Conservation (phyloP, 37 sponge, comb jelly and placozoan species). For the Tethya wilhelma region DNA sequence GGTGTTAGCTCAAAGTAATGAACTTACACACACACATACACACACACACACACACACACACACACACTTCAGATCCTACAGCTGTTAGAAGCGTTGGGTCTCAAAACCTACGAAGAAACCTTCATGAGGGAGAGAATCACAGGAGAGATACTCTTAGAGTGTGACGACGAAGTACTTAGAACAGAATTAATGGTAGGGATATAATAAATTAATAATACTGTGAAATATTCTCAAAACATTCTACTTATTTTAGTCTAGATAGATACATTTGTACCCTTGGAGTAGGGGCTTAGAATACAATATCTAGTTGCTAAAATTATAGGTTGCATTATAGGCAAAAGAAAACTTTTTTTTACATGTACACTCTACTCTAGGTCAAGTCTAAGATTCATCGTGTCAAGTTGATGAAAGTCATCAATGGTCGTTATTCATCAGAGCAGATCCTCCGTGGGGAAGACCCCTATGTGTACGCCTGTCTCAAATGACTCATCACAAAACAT, state of each 20-base stretch:
- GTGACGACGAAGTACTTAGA: constrained; percentile 19
- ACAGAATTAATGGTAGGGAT: constrained; percentile 34
- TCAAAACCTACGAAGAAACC: constrained; percentile 5
- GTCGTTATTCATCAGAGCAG: constrained; percentile 30
- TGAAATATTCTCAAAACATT: too few species aligned
- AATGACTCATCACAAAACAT: too few species aligned
- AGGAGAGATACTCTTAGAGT: constrained; percentile 47
- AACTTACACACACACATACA: too few species aligned
- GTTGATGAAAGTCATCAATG: constrained; percentile 29
- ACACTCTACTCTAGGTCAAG: not conserved
- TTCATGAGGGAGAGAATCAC: constrained; percentile 46
- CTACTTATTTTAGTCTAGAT: too few species aligned
- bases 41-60: not conserved
- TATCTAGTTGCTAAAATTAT: too few species aligned
- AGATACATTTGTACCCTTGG: too few species aligned
- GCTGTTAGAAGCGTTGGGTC: constrained; percentile 38
- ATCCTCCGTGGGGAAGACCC: constrained; percentile 44
- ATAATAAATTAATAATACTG: too few species aligned
- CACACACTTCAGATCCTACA: constrained; percentile 21
- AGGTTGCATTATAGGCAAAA: too few species aligned
- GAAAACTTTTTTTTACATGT: too few species aligned
- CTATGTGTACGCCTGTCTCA: constrained; percentile 25
- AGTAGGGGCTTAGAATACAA: too few species aligned
- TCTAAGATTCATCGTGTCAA: constrained; percentile 26
- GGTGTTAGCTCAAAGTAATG: too few species aligned